Percentiles rank a stretch among this genome's conserved stretches.
These are phyloP conservation scores for Lamellibrachia columna DNA, from an alignment of 2,888 invertebrate species.

Conservation along the genomic window DNA sequence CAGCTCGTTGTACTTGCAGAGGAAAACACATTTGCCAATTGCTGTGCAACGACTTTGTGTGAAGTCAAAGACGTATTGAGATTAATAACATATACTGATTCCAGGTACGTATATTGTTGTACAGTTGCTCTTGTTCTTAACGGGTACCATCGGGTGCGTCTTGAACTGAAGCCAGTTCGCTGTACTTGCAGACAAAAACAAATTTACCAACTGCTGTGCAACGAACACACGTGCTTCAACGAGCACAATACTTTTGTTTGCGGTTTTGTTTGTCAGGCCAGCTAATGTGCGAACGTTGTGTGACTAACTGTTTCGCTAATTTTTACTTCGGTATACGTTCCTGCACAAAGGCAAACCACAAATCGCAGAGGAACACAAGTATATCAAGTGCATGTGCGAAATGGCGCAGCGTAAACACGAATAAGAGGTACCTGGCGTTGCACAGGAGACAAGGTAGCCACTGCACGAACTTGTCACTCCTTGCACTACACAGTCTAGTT, in stretches of 20 bases:
- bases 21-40: conserved; percentile 16
- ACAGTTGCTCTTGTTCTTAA: neutral
- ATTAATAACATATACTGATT: neutral
- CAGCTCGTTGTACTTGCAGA: neutral
- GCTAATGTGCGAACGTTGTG: neutral
- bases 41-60: neutral
- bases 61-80: neutral
- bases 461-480: too few relatives aligned
- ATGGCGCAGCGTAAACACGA: neutral
- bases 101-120: neutral
- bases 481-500: too few relatives aligned
- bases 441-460: too few relatives aligned
- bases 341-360: neutral
- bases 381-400: neutral
- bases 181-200: neutral
- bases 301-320: neutral
- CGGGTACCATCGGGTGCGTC: neutral
- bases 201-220: neutral
- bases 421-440: neutral
- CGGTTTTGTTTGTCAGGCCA: neutral
- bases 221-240: neutral
- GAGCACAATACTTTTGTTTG: neutral
- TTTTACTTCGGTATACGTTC: neutral
- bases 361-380: neutral
- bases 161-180: neutral